Evolutionary conservation across 1,140 invertebrate species (phyloP).

Genomic region (Cotesia typhae): DNA sequence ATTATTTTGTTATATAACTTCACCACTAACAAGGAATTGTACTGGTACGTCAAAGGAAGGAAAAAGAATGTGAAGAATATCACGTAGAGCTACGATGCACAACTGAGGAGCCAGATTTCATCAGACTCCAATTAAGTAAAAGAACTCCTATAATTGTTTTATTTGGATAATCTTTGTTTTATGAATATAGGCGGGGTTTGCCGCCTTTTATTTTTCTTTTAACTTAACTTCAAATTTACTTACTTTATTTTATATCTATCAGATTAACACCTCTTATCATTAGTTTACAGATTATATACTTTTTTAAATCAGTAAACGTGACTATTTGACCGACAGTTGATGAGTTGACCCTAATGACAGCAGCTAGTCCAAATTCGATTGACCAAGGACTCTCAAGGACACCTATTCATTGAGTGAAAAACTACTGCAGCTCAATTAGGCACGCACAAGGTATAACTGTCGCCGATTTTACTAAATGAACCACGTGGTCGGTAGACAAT

Average conservation of each 20-base stretch:
- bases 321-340: conserved; percentile 11
- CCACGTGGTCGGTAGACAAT: neutral
- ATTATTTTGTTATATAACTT: no score
- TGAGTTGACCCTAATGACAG: neutral
- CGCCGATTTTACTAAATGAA: neutral
- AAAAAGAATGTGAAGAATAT: neutral
- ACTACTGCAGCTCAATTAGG: no score
- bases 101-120: neutral
- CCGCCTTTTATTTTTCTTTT: no score
- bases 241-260: no score
- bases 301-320: neutral
- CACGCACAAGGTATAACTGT: no score
- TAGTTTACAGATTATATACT: no score
- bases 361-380: no score
- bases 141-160: neutral
- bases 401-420: no score
- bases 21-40: neutral
- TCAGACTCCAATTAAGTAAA: neutral
- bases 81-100: neutral
- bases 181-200: no score
- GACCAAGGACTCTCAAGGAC: neutral
- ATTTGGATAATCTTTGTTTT: no score
- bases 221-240: no score
- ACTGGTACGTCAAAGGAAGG: neutral
- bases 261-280: no score